Base-by-base conservation (phyloP, 2,113 vertebrate species). In the Procavia capensis region DNA sequence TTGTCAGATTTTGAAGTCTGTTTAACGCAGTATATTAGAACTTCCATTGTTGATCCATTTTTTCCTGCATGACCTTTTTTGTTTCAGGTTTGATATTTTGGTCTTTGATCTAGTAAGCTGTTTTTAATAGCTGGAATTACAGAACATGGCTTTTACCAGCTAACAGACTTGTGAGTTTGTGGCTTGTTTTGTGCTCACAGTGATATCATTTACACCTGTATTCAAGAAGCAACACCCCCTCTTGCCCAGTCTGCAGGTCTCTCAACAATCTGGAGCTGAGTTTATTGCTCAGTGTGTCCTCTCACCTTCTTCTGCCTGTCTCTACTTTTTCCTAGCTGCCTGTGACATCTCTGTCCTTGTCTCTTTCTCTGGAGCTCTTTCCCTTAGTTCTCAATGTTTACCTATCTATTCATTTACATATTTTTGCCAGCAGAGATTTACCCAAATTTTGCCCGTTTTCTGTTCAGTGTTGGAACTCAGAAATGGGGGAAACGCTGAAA, bases 41-140 rank as follows among this genome's bases (percentile, higher is more conserved):
- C n/a, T n/a, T n/a, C n/a, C n/a, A n/a, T n/a, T n/a, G n/a, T n/a
- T n/a, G n/a, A n/a, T n/a, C n/a, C n/a, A n/a, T n/a, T n/a, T n/a
- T n/a, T n/a, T n/a, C n/a, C n/a, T n/a, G n/a, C n/a, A n/a, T n/a
- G n/a, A n/a, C n/a, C n/a, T n/a, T n/a, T n/a, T n/a, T n/a, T n/a
- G n/a, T n/a, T n/a, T n/a, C n/a, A n/a, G n/a, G n/a, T n/a, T n/a
- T n/a, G n/a, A n/a, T n/a, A n/a, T n/a, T n/a, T n/a, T n/a, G n/a
- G n/a, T n/a, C n/a, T n/a, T n/a, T n/a, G n/a, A n/a, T n/a, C n/a
- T n/a, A n/a, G n/a, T 94, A 97, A 98, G 97, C 97, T 98, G 97
- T 97, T 98, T 98, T 98, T 99, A 98, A 98, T 98, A 98, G 98
- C 97, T 85, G 96, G 97, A 97, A 98, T 98, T 96, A 98, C 79